phyloP scores from a whole-genome alignment of 2,888 invertebrate species.

The Limnephilus auricula region DNA sequence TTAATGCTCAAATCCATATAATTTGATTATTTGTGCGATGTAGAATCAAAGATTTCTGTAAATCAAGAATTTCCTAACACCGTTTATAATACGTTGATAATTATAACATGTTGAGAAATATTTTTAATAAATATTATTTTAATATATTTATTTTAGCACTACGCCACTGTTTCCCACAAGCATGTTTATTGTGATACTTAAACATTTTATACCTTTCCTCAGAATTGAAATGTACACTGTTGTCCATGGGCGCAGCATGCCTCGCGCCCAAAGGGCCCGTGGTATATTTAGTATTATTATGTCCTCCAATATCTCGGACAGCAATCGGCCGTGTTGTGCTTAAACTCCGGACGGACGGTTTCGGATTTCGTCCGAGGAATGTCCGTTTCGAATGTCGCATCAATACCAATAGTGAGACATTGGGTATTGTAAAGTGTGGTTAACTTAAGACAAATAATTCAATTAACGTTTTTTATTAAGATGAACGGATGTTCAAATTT shows the following conservation, averaged over 20 bases:
- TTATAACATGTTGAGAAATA: no score
- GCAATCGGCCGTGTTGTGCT: conserved; percentile 21
- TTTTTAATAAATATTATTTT: background rate
- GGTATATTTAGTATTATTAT: conserved; percentile 5
- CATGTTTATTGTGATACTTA: conserved; percentile 14
- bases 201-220: conserved; percentile 12
- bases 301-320: background rate
- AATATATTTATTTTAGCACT: background rate
- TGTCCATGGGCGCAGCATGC: conserved; percentile 5
- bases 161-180: background rate
- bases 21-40: no score
- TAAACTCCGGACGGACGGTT: conserved; percentile 38
- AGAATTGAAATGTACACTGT: conserved; percentile 14
- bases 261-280: background rate
- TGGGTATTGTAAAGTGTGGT: conserved; percentile 23
- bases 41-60: no score
- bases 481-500: no score
- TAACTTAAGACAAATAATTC: conserved; percentile 4
- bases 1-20: no score
- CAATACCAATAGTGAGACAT: conserved; percentile 14
- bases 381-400: conserved; percentile 17
- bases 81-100: no score
- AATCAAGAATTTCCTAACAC: no score
- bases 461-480: background rate
- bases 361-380: conserved; percentile 62